Evolutionary conservation across 23 tunicate species (phyloP).

Genomic region (Clavelina lepadiformis): DNA sequence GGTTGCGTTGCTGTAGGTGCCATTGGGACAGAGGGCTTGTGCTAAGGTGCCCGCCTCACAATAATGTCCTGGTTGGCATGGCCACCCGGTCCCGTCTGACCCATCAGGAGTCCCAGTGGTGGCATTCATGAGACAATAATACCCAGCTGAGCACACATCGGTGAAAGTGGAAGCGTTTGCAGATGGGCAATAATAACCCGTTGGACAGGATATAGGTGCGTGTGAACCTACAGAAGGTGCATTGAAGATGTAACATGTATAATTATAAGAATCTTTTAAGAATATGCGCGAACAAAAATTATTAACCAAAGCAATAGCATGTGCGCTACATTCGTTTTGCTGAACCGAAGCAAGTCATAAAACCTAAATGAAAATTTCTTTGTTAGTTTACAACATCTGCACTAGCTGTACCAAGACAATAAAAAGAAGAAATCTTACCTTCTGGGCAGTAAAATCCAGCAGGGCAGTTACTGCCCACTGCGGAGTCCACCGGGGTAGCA

Average conservation of each 20-base stretch:
- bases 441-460: slow-evolving; percentile 92
- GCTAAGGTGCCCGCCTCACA: slow-evolving; percentile 53
- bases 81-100: slow-evolving; percentile 57
- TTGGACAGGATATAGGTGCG: slow-evolving; percentile 72
- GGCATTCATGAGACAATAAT: slow-evolving; percentile 52
- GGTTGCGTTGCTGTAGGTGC: slow-evolving; percentile 48
- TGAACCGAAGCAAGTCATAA: too few species aligned
- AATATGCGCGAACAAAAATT: too few species aligned
- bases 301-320: too few species aligned
- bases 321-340: too few species aligned
- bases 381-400: too few species aligned
- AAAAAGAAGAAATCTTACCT: slow-evolving; percentile 12
- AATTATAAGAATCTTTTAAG: too few species aligned
- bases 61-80: slow-evolving; percentile 70
- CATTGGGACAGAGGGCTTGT: slow-evolving; percentile 48
- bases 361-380: too few species aligned
- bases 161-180: slow-evolving; percentile 31
- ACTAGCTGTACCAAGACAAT: not conserved
- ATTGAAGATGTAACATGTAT: too few species aligned
- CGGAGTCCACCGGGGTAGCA: slow-evolving; percentile 46
- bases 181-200: slow-evolving; percentile 71
- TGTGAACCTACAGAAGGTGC: slow-evolving; percentile 37
- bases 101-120: slow-evolving; percentile 54
- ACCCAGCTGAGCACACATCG: slow-evolving; percentile 69
- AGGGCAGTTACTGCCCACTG: slow-evolving; percentile 70